Evolutionary conservation across 2,888 invertebrate species (phyloP).

Genomic region (Didymodactylos carnosus): DNA sequence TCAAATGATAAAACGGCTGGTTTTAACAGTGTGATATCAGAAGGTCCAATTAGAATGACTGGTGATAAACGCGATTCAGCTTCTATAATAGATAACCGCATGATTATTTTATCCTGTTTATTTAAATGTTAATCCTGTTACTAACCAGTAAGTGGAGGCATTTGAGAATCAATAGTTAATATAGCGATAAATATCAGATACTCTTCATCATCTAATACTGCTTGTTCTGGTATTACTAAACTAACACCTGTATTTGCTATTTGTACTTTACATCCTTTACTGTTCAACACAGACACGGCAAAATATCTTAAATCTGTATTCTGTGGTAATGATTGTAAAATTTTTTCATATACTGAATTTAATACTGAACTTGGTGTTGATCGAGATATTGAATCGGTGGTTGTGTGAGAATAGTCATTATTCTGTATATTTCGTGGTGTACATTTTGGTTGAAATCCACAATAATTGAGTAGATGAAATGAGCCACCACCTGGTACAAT

Average conservation of each 20-base stretch:
- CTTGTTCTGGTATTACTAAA: constrained; percentile 4
- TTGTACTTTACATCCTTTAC: constrained; percentile 1
- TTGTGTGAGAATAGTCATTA: too few relatives aligned
- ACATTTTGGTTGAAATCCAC: not conserved
- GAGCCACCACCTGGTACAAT: too few relatives aligned
- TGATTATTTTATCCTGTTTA: too few relatives aligned
- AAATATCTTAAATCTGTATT: not conserved
- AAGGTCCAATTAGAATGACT: not conserved
- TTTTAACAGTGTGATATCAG: not conserved
- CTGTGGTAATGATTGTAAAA: not conserved
- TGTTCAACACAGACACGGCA: not conserved
- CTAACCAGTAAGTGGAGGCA: not conserved
- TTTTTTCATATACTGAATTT: not conserved
- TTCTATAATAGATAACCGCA: too few relatives aligned
- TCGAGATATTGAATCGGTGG: too few relatives aligned
- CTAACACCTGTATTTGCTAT: constrained; percentile 1
- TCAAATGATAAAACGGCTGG: constrained; percentile 8
- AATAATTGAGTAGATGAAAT: too few relatives aligned
- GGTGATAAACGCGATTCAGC: not conserved
- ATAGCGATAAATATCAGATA: not conserved
- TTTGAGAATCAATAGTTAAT: not conserved
- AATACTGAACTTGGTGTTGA: too few relatives aligned
- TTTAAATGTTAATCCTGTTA: too few relatives aligned
- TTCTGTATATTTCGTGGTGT: not conserved
- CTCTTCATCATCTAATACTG: not conserved